Conservation (phyloP, 1,140 invertebrate species). For the Scaptomyza graminum region DNA sequence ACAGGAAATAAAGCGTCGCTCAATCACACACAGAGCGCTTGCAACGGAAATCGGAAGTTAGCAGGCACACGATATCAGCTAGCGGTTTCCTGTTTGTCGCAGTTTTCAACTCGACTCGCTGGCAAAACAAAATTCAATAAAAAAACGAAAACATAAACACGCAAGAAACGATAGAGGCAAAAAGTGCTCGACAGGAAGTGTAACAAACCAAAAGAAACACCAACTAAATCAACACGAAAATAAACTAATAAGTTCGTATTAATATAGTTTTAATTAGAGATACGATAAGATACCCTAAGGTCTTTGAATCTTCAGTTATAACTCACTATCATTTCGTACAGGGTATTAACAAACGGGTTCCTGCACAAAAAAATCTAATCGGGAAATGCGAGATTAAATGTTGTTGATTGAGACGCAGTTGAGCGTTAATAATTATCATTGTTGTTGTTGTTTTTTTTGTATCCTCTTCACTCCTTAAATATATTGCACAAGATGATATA, state of each 20-base stretch:
- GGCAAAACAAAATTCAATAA: not conserved
- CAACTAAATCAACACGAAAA: no score
- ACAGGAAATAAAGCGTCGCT: slow-evolving; percentile 75
- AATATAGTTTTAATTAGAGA: no score
- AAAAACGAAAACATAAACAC: slow-evolving; percentile 10
- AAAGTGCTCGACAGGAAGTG: not conserved
- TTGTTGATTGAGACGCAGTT: slow-evolving; percentile 79
- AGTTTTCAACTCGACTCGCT: not conserved
- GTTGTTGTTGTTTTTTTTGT: slow-evolving; percentile 2
- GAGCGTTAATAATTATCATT: slow-evolving; percentile 82
- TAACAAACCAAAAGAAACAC: not conserved
- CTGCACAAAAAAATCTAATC: not conserved
- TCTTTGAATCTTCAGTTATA: no score
- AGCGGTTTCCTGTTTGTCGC: slow-evolving; percentile 55
- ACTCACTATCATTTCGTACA: not conserved
- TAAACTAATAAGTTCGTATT: no score
- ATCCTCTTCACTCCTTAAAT: not conserved
- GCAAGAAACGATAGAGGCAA: not conserved
- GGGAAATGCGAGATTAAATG: slow-evolving; percentile 67
- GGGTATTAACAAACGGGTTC: slow-evolving; percentile 3
- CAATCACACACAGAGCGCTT: slow-evolving; percentile 70
- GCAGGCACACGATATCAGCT: slow-evolving; percentile 76
- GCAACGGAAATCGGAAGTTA: slow-evolving; percentile 79
- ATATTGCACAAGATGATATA: slow-evolving; percentile 17
- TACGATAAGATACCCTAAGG: no score